Percentiles rank a stretch among this genome's conserved stretches.
Conservation (phyloP, 2,888 invertebrate species). For the Brachylomia viminalis region DNA sequence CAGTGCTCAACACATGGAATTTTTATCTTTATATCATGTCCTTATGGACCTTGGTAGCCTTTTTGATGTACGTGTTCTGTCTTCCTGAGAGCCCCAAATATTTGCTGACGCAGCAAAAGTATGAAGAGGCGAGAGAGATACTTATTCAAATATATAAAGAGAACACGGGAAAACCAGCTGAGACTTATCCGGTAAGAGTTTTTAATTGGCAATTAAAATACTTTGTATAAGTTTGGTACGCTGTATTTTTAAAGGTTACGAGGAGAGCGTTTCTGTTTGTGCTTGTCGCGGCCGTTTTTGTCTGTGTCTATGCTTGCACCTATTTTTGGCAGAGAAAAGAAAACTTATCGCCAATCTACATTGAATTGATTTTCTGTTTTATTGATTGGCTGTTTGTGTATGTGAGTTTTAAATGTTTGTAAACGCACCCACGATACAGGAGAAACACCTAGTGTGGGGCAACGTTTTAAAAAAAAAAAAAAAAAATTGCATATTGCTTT, state of each 20-base stretch:
- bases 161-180: conserved; percentile 80
- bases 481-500: too few relatives aligned
- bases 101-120: conserved; percentile 79
- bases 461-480: too few relatives aligned
- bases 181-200: conserved; percentile 79
- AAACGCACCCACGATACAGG: too few relatives aligned
- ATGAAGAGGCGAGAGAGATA: conserved; percentile 79
- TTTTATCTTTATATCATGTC: conserved; percentile 81
- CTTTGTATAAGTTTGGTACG: neutral
- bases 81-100: conserved; percentile 85
- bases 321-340: too few relatives aligned
- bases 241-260: conserved; percentile 9
- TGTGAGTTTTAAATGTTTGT: too few relatives aligned
- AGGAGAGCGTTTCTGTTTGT: neutral
- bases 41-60: conserved; percentile 76
- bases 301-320: too few relatives aligned
- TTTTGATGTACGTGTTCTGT: conserved; percentile 73
- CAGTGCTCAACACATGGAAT: conserved; percentile 85
- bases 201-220: conserved; percentile 38
- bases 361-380: too few relatives aligned
- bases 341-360: too few relatives aligned
- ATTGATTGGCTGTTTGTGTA: too few relatives aligned
- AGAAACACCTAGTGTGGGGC: too few relatives aligned
- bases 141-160: conserved; percentile 77
- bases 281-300: neutral